Conservation (phyloP, 2,113 vertebrate genomes). For the Bolborhynchus lineola region DNA sequence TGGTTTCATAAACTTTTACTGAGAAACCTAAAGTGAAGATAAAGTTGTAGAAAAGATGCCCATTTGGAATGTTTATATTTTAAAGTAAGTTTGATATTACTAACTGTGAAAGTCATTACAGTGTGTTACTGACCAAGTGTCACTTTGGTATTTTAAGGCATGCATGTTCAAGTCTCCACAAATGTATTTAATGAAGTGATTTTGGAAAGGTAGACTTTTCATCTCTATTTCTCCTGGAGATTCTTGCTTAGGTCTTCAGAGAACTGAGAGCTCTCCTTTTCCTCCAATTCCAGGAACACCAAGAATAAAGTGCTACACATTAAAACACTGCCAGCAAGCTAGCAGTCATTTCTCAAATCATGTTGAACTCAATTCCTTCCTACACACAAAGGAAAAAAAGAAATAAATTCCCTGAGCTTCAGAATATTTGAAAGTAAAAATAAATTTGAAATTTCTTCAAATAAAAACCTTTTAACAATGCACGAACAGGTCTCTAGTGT, state of each 20-base stretch:
- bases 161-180: background rate
- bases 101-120: background rate
- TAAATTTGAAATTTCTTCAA: background rate
- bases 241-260: background rate
- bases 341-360: background rate
- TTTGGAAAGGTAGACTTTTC: background rate
- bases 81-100: background rate
- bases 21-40: background rate
- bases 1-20: background rate
- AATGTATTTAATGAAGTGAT: background rate
- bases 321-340: background rate
- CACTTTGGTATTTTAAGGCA: background rate
- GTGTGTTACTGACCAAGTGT: background rate
- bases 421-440: background rate
- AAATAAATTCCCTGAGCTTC: background rate
- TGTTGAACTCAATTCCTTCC: background rate
- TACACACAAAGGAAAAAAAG: background rate
- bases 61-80: background rate
- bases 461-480: background rate
- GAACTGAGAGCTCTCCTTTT: background rate
- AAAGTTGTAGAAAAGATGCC: background rate
- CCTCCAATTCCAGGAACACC: background rate
- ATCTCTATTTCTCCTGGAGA: background rate
- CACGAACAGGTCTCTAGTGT: background rate
- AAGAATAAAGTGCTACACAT: background rate